phyloP scores from a whole-genome alignment of 2,797 vertebrate species.

The Microtus agrestis region DNA sequence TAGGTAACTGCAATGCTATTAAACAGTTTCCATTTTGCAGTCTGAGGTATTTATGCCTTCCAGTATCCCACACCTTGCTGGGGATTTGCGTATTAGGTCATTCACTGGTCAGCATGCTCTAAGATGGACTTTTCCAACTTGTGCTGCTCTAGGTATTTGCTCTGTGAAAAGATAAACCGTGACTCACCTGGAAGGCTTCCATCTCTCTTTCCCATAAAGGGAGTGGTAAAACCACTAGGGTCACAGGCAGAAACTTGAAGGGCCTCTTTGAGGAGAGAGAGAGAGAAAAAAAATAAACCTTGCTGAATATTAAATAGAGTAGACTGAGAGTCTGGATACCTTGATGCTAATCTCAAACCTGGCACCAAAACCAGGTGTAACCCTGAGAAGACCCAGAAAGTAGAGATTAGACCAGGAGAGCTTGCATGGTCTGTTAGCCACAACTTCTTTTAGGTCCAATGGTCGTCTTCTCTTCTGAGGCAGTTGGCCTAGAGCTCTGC shows the following conservation, averaged over 20 bases:
- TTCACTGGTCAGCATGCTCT: neutral
- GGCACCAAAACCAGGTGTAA: neutral
- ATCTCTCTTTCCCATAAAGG: constrained; percentile 50
- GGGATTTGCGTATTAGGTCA: constrained; percentile 3
- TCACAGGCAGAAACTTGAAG: constrained; percentile 25
- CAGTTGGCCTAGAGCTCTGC: neutral
- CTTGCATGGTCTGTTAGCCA: neutral
- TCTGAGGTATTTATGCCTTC: neutral
- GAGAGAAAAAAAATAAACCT: neutral
- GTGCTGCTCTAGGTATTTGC: neutral
- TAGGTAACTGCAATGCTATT: neutral
- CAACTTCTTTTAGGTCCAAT: neutral
- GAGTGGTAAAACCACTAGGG: constrained; percentile 37
- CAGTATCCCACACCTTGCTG: neutral
- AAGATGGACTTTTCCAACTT: constrained; percentile 16
- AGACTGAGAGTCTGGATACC: neutral
- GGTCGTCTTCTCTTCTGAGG: neutral
- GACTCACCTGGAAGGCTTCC: constrained; percentile 57
- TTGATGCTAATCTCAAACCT: neutral
- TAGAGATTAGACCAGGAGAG: neutral
- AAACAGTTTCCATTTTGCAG: constrained; percentile 23
- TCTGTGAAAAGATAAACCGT: constrained; percentile 58
- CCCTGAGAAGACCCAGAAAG: neutral
- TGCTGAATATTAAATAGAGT: neutral
- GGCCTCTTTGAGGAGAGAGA: neutral